Conservation (phyloP, 1,140 invertebrate species). For the Caerostris extrusa region DNA sequence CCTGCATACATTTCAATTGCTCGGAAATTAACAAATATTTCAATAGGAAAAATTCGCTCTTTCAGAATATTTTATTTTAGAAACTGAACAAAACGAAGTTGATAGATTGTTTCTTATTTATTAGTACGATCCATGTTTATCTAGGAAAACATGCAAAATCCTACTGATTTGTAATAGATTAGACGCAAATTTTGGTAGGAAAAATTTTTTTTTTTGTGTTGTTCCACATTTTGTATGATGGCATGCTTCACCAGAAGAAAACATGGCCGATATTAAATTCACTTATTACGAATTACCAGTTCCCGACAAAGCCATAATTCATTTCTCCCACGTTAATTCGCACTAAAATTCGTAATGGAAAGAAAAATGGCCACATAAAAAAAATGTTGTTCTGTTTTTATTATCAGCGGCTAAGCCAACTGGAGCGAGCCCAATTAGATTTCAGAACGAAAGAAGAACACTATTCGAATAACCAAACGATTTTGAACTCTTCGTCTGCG, state of each 20-base stretch:
- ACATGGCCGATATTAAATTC: neutral
- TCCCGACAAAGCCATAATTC: slow-evolving; percentile 21
- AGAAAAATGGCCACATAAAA: slow-evolving; percentile 40
- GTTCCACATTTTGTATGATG: slow-evolving; percentile 3
- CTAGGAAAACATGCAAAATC: neutral
- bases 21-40: too few relatives aligned
- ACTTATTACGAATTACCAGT: neutral
- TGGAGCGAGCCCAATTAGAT: slow-evolving; percentile 68
- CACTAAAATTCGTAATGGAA: slow-evolving; percentile 3
- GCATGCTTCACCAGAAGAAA: neutral
- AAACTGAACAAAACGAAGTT: too few relatives aligned
- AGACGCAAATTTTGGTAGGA: neutral
- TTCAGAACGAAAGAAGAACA: slow-evolving; percentile 36
- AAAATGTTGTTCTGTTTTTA: slow-evolving; percentile 26
- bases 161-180: neutral
- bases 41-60: too few relatives aligned
- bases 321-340: slow-evolving; percentile 48
- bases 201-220: neutral
- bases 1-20: too few relatives aligned
- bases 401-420: slow-evolving; percentile 60
- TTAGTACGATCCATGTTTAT: neutral
- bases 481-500: slow-evolving; percentile 20
- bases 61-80: too few relatives aligned
- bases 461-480: slow-evolving; percentile 32
- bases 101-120: neutral